Conservation (phyloP, 2,113 vertebrate genomes). For the Eclectus roratus region DNA sequence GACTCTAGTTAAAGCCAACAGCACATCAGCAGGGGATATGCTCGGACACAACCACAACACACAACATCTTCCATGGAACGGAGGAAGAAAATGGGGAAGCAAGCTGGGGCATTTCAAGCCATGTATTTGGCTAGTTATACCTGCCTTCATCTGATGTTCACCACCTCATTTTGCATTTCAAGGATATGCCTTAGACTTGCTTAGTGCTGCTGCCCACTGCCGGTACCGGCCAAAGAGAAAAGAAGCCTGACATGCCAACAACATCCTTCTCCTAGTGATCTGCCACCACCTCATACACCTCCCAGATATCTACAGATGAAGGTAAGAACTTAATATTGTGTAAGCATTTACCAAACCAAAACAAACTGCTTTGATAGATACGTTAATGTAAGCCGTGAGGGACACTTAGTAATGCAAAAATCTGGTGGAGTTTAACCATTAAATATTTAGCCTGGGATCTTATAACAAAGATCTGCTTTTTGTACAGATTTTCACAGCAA, state of each 20-base stretch:
- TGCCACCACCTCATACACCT: not conserved
- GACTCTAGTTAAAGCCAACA: constrained; percentile 57
- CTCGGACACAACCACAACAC: not conserved
- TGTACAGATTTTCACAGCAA: fast-evolving
- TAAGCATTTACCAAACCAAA: not conserved
- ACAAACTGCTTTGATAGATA: not conserved
- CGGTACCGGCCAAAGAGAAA: not conserved
- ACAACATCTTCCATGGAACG: not conserved
- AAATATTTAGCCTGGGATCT: not conserved
- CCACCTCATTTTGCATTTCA: not conserved
- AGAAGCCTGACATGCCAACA: not conserved
- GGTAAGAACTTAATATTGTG: not conserved
- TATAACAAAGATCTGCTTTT: not conserved
- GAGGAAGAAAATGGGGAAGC: not conserved
- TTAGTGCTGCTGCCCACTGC: not conserved
- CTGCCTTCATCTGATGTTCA: not conserved
- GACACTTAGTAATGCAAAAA: not conserved
- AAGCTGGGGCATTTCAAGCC: not conserved
- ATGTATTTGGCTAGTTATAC: not conserved
- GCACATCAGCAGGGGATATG: not conserved
- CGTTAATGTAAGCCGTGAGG: not conserved
- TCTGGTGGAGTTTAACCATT: not conserved
- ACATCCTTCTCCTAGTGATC: not conserved
- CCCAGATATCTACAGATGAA: not conserved
- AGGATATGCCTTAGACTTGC: not conserved